These are phyloP conservation scores for Penaeus monodon DNA, from an alignment of 2,888 invertebrate genomes.

Conservation along the genomic window DNA sequence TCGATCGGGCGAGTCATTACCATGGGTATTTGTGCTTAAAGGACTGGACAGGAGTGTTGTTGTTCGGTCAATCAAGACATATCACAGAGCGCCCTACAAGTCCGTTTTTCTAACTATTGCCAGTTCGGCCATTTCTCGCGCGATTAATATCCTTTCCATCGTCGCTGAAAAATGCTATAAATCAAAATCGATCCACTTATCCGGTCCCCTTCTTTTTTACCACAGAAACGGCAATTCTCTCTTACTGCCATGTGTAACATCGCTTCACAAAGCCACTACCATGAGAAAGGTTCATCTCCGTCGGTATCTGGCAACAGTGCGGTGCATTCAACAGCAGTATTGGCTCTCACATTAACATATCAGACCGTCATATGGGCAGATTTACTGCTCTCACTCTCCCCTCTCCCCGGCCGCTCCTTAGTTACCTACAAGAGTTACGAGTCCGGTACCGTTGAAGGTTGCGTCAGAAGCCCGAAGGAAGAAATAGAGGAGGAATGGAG, in stretches of 20 bases:
- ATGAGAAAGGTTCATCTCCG: constrained; percentile 3
- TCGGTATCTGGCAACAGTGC: constrained; percentile 30
- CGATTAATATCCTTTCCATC: too few relatives aligned
- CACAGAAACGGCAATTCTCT: too few relatives aligned
- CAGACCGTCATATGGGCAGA: constrained; percentile 34
- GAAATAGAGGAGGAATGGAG: too few relatives aligned
- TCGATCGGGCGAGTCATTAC: not conserved
- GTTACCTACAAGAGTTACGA: constrained; percentile 28
- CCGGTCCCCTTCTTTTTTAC: too few relatives aligned
- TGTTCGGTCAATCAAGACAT: constrained; percentile 30
- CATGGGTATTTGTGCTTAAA: not conserved
- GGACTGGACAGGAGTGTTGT: not conserved
- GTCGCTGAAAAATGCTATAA: too few relatives aligned
- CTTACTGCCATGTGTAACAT: too few relatives aligned
- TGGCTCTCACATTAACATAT: constrained; percentile 45
- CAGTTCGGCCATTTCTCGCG: too few relatives aligned
- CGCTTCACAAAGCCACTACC: not conserved
- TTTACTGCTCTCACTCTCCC: constrained; percentile 31
- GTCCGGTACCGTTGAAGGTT: not conserved
- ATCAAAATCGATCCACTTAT: too few relatives aligned
- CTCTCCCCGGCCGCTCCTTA: constrained; percentile 15
- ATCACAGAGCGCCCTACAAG: not conserved
- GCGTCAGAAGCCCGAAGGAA: not conserved
- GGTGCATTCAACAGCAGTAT: constrained; percentile 38
- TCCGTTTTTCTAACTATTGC: too few relatives aligned